Conservation (phyloP, 2,113 vertebrate genomes). For the Eublepharis macularius region DNA sequence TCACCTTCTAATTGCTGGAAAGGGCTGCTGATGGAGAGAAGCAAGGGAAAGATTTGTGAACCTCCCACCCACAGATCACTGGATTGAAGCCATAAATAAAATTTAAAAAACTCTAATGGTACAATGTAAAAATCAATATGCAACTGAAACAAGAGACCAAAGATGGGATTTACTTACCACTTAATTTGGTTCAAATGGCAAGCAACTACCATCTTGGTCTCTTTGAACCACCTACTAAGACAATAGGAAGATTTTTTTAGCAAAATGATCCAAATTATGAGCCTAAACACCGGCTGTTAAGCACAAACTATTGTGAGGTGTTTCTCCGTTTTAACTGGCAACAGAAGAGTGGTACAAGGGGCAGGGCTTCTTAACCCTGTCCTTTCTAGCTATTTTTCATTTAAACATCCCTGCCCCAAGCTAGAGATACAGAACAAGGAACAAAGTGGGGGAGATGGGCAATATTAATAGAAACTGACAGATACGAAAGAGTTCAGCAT, state of each 20-base stretch:
- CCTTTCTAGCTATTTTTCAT: not conserved
- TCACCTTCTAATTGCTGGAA: too few species aligned
- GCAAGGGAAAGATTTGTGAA: too few species aligned
- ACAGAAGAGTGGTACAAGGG: not conserved
- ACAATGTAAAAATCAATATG: rapidly evolving
- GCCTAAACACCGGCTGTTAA: not conserved
- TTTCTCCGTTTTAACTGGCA: not conserved
- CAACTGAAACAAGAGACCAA: too few species aligned
- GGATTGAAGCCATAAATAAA: too few species aligned
- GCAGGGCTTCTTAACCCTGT: not conserved
- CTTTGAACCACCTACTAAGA: not conserved
- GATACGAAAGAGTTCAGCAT: not conserved
- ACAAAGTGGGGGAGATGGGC: not conserved
- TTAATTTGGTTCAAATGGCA: too few species aligned
- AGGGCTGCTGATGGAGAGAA: too few species aligned
- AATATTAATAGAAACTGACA: not conserved
- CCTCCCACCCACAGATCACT: too few species aligned
- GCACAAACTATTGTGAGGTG: not conserved
- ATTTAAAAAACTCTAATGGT: not conserved
- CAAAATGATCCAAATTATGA: not conserved
- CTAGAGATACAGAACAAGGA: not conserved
- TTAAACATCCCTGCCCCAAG: not conserved
- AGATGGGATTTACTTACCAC: too few species aligned
- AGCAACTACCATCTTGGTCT: too few species aligned
- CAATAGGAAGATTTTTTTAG: not conserved